A percentile compares a stretch with the other conserved stretches of the same genome.
Conservation (phyloP, 2,113 vertebrate species). For the Uropsilus gracilis region DNA sequence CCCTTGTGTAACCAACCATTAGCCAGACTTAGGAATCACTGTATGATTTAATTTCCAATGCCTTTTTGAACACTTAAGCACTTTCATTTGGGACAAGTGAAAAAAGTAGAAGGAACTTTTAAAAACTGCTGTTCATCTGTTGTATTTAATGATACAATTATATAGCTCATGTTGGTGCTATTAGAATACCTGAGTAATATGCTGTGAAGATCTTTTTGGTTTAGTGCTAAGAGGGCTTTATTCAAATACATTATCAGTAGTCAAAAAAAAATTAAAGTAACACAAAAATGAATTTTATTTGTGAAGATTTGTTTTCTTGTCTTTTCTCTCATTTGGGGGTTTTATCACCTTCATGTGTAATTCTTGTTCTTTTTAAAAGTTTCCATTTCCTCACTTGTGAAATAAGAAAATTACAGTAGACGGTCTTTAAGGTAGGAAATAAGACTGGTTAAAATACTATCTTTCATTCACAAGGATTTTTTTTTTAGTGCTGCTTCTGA, state of each 20-base stretch:
- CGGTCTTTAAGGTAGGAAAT: neutral
- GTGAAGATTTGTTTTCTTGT: constrained; percentile 27
- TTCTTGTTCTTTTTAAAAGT: neutral
- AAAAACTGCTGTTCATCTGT: neutral
- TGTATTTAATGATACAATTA: neutral
- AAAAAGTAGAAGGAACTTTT: neutral
- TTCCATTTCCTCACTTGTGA: neutral
- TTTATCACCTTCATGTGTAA: neutral
- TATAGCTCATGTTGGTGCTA: neutral
- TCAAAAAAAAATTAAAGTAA: neutral
- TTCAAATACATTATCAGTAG: neutral
- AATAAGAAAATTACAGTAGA: neutral
- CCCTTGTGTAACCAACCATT: neutral
- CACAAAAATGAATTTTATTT: neutral
- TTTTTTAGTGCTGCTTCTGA: neutral
- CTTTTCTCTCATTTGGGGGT: neutral
- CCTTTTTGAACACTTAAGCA: constrained; percentile 17
- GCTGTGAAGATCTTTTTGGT: neutral
- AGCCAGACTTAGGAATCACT: neutral
- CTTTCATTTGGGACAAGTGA: constrained; percentile 21
- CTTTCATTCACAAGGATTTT: neutral
- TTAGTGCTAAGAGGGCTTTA: constrained; percentile 15
- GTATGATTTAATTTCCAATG: neutral
- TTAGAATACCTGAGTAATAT: constrained; percentile 3
- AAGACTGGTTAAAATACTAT: neutral